Evolutionary conservation across 2,888 invertebrate species (phyloP), one percentile per base, ranked within the genome.

Genomic region (Caenorhabditis becei): DNA sequence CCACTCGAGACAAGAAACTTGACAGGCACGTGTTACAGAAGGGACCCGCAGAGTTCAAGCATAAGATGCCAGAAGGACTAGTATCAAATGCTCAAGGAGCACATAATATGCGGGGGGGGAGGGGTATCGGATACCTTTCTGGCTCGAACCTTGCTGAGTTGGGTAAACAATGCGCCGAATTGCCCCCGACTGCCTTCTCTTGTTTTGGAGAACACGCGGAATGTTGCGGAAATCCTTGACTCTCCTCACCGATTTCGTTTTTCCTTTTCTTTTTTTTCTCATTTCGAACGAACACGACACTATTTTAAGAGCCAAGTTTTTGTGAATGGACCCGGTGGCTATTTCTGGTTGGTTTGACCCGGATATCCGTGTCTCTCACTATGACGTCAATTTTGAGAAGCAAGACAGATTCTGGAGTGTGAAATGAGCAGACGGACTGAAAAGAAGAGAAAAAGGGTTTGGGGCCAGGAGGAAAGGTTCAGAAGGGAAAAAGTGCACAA

Each of bases 41-140:
- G 47, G 20, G 47, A 47, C n/a, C n/a, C n/a, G n/a, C 18, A 47
- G 18, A 41, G 41, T 41, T 41, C 47, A 47, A 47, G 3, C 47
- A 41, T 24, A 18, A n/a, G 28, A 7, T 28, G 10, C 47, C 32
- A 20, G 41, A 53, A 28, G 28, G 54, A 41, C 41, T 41, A 54
- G 75, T 75, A 75, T 75, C 61, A 75, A 75, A 75, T 66, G 75
- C 75, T 75, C 66, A 74, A 74, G 72, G 49, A 65, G 41, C 62
- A 26, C 47, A 62, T 62, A 72, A 65, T 74, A 65, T 74, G 58
- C 47, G 65, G 65, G 49, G 63, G 74, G 58, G 23, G 32, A 24
- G 20, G 61, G 63, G 35, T 65, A 74, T 74, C 66, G 53, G 75
- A 75, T 75, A 75, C 75, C 75, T 75, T 75, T 75, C 66, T 53